Base-by-base conservation (phyloP, 1,140 invertebrate genomes). In the Scaptodrosophila lebanonensis region DNA sequence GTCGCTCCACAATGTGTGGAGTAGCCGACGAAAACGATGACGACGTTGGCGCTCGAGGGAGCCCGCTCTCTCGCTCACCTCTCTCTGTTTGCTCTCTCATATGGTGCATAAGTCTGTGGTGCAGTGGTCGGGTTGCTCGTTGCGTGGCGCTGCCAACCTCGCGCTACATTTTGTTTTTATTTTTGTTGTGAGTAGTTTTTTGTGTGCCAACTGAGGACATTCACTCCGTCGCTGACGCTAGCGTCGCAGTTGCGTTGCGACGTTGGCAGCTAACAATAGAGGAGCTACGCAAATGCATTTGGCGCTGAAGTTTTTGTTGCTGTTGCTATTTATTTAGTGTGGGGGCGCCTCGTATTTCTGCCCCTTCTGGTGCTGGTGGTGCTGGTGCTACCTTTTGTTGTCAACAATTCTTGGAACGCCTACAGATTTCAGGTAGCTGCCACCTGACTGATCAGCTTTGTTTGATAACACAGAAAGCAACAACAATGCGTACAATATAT, bases 151-250 rank as follows among this genome's bases (percentile, higher is more conserved):
- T 68, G 59, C 36, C 64, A 71, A 64, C 68, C 68, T 71, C 68
- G 68, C 64, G 68, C 68, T 32, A 71, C 60, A 71, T 71, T 62
- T 62, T 66, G 58, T 72, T 77, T 77, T 77, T 79, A 53, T 82
- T 79, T 66, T 8, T 38, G 5, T 38, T 38, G 11, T 38, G 15
- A 2, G 35, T 16, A 7, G 9, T 15, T 13, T n/a, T 39, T 84
- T 84, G 67, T 84, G 75, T 82, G 72, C 63, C 76, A 84, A 84
- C 71, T 70, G 83, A 84, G 75, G 83, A 82, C 83, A 84, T 84
- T 84, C 83, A 84, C 83, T 85, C 76, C 83, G 57, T 66, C 52
- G 15, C 38, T 9, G 9, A 18, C 38, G 15, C 8, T 15, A 61
- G 47, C 56, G 60, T 65, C 49, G 47, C 59, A 66, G 33, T 66